Evolutionary conservation across 2,113 vertebrate species (phyloP).

Genomic region (Syngnathus typhle): DNA sequence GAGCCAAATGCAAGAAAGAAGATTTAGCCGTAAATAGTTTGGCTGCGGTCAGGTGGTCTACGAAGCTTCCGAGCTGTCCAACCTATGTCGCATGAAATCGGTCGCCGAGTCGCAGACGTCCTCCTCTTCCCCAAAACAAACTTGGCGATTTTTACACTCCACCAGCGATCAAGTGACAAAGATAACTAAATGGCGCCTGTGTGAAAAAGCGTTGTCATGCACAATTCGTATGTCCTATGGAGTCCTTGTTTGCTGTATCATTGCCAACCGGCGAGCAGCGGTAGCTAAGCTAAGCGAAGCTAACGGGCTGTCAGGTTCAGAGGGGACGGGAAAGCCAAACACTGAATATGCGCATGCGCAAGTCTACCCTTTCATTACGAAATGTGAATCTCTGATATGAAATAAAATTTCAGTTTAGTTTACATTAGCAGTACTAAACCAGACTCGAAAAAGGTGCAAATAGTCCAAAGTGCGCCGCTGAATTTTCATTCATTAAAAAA

Average conservation of each 20-base stretch:
- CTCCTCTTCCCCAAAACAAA: constrained; percentile 7
- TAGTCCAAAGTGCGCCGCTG: too few species aligned
- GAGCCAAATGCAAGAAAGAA: neutral
- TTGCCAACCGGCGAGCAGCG: constrained; percentile 51
- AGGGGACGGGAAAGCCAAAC: constrained; percentile 50
- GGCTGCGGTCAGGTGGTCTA: constrained; percentile 7
- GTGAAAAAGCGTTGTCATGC: constrained; percentile 4
- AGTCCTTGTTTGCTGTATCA: constrained; percentile 71
- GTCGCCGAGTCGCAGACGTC: constrained; percentile 38
- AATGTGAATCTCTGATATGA: neutral
- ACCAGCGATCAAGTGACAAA: neutral
- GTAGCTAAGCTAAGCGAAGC: constrained; percentile 44
- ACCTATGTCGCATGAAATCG: constrained; percentile 57
- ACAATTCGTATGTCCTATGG: constrained; percentile 38
- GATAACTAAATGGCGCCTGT: constrained; percentile 29
- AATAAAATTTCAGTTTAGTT: too few species aligned
- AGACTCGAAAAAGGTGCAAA: too few species aligned
- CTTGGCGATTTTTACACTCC: neutral
- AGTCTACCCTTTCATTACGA: neutral
- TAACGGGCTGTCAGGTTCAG: constrained; percentile 49
- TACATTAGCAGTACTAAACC: too few species aligned
- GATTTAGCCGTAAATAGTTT: neutral
- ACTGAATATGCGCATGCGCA: constrained; percentile 42
- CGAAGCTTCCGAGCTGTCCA: constrained; percentile 37
- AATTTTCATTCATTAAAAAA: too few species aligned